phyloP scores from a whole-genome alignment of 2,113 vertebrate species.

The Rhynchomys soricoides region DNA sequence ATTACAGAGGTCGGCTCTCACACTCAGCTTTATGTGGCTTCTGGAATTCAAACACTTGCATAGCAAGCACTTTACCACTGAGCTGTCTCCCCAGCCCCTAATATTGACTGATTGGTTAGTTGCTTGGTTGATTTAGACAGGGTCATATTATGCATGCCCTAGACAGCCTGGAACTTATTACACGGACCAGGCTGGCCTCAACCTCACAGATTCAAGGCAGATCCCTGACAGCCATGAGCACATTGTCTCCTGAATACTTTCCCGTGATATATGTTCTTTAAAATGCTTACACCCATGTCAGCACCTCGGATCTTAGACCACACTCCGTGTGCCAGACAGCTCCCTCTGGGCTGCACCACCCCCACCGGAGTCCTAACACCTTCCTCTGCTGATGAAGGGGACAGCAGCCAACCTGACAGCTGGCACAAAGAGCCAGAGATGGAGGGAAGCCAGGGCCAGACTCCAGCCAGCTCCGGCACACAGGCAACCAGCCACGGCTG shows the following conservation, averaged over 20 bases:
- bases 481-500: neutral
- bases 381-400: neutral
- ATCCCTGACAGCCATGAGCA: rapidly evolving
- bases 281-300: rapidly evolving
- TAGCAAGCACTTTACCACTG: too few relatives aligned
- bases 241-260: rapidly evolving
- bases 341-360: neutral
- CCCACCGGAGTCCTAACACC: neutral
- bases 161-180: neutral
- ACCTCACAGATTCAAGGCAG: neutral
- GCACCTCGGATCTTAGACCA: rapidly evolving
- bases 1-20: neutral
- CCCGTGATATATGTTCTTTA: neutral
- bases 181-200: neutral
- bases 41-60: neutral
- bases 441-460: neutral
- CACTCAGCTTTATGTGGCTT: neutral
- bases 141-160: neutral
- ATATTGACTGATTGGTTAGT: too few relatives aligned
- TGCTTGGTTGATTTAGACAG: neutral
- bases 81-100: neutral
- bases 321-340: rapidly evolving
- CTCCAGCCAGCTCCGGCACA: neutral
- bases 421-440: neutral
- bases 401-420: neutral